These are phyloP conservation scores for Daubentonia madagascariensis DNA, from an alignment of 2,113 vertebrate genomes.

Conservation along the genomic window DNA sequence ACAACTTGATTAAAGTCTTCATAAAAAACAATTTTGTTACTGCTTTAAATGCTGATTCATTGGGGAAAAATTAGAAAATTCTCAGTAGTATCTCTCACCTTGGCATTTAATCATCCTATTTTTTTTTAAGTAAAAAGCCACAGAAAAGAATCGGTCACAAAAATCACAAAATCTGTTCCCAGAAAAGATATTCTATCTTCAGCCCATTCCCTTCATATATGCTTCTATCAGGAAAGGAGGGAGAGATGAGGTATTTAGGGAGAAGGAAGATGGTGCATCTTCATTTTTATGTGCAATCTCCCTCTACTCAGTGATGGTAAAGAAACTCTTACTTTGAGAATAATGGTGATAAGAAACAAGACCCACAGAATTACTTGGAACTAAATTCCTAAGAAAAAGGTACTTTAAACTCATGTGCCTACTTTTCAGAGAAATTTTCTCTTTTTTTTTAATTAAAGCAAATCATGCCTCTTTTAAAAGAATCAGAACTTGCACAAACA, in stretches of 20 bases:
- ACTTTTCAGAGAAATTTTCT: background rate
- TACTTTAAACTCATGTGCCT: background rate
- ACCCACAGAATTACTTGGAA: background rate
- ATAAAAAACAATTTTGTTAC: constrained; percentile 5
- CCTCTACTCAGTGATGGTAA: background rate
- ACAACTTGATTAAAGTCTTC: background rate
- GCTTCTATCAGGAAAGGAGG: background rate
- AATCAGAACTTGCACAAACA: background rate
- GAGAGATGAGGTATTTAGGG: background rate
- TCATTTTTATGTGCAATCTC: background rate
- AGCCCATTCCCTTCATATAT: background rate
- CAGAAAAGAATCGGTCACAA: background rate
- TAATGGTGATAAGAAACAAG: background rate
- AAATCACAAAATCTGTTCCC: constrained; percentile 1
- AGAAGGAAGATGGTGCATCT: background rate
- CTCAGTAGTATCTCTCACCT: background rate
- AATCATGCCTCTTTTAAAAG: background rate
- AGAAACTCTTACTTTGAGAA: background rate
- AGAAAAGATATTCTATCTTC: background rate
- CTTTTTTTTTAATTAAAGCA: background rate
- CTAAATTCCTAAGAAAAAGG: background rate
- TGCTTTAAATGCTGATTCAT: background rate
- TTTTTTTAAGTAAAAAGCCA: constrained; percentile 23
- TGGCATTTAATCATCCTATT: background rate
- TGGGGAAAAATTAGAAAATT: constrained; percentile 15